Conservation (phyloP, 2,113 vertebrate genomes). For the Poecile atricapillus region DNA sequence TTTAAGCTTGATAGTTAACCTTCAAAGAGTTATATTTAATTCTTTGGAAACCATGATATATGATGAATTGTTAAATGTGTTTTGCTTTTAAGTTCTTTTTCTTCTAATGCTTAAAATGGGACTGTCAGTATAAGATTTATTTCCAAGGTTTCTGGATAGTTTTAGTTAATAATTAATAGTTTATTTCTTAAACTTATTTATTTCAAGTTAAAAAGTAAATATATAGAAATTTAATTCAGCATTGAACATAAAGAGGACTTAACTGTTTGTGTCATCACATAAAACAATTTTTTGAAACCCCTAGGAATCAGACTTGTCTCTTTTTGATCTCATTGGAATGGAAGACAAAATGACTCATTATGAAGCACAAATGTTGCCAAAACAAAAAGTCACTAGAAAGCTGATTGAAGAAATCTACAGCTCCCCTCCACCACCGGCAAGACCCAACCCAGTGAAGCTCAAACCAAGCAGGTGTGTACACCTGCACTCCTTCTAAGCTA, state of each 20-base stretch:
- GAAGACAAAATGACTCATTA: conserved; percentile 84
- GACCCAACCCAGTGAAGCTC: conserved; percentile 82
- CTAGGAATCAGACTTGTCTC: conserved; percentile 80
- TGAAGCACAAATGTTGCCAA: conserved; percentile 83
- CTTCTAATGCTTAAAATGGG: not conserved
- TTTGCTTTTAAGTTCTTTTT: not conserved
- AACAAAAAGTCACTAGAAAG: conserved; percentile 84
- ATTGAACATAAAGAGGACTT: not conserved
- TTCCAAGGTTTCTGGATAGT: not conserved
- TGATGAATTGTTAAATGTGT: not conserved
- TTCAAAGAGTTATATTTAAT: not conserved
- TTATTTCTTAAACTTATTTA: not conserved
- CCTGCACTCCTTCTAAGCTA: not conserved
- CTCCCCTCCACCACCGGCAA: conserved; percentile 74
- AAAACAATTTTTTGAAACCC: not conserved
- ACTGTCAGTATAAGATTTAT: not conserved
- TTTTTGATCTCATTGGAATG: conserved; percentile 87
- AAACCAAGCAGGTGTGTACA: conserved; percentile 85
- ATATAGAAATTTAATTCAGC: not conserved
- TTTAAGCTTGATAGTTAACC: not conserved
- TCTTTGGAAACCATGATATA: not conserved
- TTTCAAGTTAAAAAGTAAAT: not conserved
- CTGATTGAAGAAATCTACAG: conserved; percentile 89
- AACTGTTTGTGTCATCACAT: not conserved
- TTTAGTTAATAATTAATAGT: not conserved